Conservation (phyloP, 2,113 vertebrate species). For the Mystacornis crossleyi region DNA sequence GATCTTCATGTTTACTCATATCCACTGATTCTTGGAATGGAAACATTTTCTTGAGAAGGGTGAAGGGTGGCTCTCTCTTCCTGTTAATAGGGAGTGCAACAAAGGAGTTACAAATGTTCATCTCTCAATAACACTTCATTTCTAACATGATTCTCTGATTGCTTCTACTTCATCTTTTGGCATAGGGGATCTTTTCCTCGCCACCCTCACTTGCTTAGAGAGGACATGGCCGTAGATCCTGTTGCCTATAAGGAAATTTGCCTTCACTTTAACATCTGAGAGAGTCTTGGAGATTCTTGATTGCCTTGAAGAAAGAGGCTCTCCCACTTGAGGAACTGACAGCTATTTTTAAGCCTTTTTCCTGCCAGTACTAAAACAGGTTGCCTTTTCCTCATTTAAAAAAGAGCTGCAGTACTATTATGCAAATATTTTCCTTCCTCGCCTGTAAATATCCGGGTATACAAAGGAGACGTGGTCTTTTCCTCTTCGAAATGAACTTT, state of each 20-base stretch:
- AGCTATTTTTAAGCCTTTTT: not conserved
- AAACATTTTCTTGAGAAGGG: not conserved
- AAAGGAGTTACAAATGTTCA: fast-evolving
- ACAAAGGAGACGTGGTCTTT: not conserved
- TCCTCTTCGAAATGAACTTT: not conserved
- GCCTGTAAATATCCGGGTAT: not conserved
- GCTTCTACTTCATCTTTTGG: not conserved
- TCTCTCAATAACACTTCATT: not conserved
- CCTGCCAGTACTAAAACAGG: not conserved
- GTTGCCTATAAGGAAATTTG: not conserved
- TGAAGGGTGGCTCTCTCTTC: not conserved
- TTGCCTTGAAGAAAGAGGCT: not conserved
- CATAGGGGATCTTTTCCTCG: not conserved
- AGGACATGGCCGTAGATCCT: not conserved
- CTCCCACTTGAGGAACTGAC: not conserved
- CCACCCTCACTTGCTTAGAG: not conserved
- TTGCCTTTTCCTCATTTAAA: not conserved
- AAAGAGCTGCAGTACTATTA: not conserved
- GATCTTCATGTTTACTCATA: not conserved
- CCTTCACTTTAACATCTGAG: not conserved
- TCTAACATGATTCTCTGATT: not conserved
- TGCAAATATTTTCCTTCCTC: not conserved
- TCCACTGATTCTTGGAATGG: not conserved
- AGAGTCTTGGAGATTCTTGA: not conserved
- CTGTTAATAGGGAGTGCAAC: not conserved